phyloP scores from a whole-genome alignment of 2,797 vertebrate genomes.

The Phaenicophaeus curvirostris region DNA sequence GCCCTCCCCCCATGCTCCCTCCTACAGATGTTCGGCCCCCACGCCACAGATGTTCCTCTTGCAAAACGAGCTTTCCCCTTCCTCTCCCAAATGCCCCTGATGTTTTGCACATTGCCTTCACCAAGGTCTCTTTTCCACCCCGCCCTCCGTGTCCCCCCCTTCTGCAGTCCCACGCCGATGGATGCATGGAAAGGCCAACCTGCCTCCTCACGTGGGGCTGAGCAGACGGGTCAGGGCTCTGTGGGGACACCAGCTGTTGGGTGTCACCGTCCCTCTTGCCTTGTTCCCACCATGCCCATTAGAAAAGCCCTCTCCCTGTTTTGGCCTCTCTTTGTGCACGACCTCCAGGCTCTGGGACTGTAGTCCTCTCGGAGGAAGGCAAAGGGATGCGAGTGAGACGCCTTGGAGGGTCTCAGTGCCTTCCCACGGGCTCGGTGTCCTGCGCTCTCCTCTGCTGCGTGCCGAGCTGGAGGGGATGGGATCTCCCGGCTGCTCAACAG shows the following conservation, averaged over 20 bases:
- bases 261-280: neutral
- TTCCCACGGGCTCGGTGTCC: neutral
- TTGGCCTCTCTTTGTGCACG: neutral
- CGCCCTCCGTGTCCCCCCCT: neutral
- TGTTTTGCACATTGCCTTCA: constrained; percentile 51
- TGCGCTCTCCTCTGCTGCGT: neutral
- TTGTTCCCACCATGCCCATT: neutral
- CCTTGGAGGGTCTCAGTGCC: neutral
- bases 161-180: neutral
- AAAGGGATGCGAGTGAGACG: neutral
- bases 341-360: neutral
- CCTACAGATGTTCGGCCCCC: constrained; percentile 72
- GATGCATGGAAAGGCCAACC: neutral
- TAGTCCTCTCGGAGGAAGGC: fast-evolving
- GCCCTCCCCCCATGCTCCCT: constrained; percentile 62
- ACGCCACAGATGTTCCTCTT: constrained; percentile 72
- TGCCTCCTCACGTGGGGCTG: fast-evolving
- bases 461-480: neutral
- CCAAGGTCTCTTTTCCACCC: neutral
- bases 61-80: constrained; percentile 64
- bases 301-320: neutral
- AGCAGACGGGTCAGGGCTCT: neutral
- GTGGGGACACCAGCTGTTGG: neutral
- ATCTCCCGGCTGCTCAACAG: neutral
- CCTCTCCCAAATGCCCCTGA: constrained; percentile 57